Evolutionary conservation across 2,797 vertebrate genomes (phyloP).

Genomic region (Silurus aristotelis): DNA sequence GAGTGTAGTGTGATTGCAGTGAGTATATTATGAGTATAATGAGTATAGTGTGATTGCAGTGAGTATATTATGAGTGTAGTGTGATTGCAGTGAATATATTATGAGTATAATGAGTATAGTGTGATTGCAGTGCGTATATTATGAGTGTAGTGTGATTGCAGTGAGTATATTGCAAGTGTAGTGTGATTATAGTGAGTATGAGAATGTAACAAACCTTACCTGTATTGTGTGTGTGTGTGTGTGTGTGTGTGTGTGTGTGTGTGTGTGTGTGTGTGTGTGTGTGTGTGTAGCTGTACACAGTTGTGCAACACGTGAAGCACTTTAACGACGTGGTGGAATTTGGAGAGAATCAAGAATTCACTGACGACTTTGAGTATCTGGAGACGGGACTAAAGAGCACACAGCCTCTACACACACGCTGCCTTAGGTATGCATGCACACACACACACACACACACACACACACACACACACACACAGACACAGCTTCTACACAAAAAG

Average conservation of each 20-base stretch:
- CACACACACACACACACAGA: conserved; percentile 11
- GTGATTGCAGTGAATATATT: not conserved
- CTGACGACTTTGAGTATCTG: conserved; percentile 97
- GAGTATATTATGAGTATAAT: no score
- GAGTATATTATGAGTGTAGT: no score
- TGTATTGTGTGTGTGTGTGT: conserved; percentile 8
- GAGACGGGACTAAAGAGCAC: conserved; percentile 93
- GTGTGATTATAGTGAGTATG: no score
- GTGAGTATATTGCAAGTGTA: no score
- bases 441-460: conserved; percentile 15
- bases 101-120: not conserved
- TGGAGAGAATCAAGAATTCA: conserved; percentile 98
- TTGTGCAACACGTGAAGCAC: conserved; percentile 98
- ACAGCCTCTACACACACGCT: conserved; percentile 97
- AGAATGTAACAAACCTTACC: not conserved
- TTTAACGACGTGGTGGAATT: conserved; percentile 99
- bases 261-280: conserved; percentile 34
- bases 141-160: no score
- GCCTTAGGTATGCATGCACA: conserved; percentile 83
- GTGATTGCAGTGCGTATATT: no score
- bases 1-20: no score
- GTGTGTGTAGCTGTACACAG: conserved; percentile 86
- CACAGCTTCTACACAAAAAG: not conserved
- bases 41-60: no score
- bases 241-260: conserved; percentile 17